These are phyloP conservation scores for Leptinotarsa texana DNA, from an alignment of 1,140 invertebrate genomes.

Conservation along the genomic window DNA sequence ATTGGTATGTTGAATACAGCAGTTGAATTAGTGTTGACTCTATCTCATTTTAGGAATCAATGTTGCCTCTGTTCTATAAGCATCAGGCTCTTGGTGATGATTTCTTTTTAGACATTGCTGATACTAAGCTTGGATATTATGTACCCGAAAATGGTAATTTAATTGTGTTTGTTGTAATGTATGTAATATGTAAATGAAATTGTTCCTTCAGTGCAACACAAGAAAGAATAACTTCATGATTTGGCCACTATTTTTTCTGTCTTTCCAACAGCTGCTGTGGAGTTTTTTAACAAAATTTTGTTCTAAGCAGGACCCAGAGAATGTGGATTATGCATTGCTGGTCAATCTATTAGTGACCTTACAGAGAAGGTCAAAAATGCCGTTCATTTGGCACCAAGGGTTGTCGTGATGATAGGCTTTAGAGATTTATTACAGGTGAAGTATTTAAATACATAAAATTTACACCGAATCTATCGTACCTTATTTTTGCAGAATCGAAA, in stretches of 20 bases:
- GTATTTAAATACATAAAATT: conserved; percentile 10
- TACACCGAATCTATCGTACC: background rate
- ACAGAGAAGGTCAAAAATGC: conserved; percentile 37
- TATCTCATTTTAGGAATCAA: conserved; percentile 36
- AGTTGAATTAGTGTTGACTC: background rate
- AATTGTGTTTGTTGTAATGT: background rate
- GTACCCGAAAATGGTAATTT: conserved; percentile 38
- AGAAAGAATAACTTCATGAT: no score
- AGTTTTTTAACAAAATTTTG: no score
- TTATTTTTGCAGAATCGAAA: conserved; percentile 33
- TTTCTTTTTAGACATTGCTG: conserved; percentile 45
- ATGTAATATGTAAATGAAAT: no score
- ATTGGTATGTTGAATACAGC: conserved; percentile 29
- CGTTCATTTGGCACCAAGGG: conserved; percentile 38
- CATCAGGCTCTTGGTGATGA: conserved; percentile 45
- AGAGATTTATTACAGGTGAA: conserved; percentile 38
- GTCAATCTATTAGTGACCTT: conserved; percentile 36
- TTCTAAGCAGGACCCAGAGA: conserved; percentile 33
- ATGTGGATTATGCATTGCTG: conserved; percentile 37
- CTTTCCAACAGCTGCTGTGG: no score
- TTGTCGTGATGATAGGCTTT: conserved; percentile 45
- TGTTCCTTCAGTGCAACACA: no score
- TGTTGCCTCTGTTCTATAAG: conserved; percentile 43
- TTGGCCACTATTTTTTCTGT: no score
- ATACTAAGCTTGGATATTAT: conserved; percentile 43